These are phyloP conservation scores for Apodemia duryi DNA, from an alignment of 2,888 invertebrate genomes.

Conservation along the genomic window DNA sequence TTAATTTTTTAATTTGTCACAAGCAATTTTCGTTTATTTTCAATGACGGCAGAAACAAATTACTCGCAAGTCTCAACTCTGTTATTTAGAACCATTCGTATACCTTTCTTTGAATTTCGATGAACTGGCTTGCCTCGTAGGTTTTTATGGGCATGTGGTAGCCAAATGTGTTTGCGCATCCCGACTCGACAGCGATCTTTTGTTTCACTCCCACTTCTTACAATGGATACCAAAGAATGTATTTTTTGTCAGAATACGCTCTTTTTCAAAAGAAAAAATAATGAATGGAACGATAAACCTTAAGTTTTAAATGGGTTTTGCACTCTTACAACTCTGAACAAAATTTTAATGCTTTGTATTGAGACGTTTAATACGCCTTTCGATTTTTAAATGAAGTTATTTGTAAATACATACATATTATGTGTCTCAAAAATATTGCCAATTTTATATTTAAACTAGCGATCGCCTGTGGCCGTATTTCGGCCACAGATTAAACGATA, in stretches of 20 bases:
- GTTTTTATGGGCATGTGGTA: conserved; percentile 62
- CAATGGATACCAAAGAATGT: conserved; percentile 46
- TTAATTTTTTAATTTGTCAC: conserved; percentile 1
- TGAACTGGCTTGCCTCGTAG: conserved; percentile 36
- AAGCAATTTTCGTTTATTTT: background rate
- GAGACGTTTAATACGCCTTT: too few relatives aligned
- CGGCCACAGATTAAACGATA: too few relatives aligned
- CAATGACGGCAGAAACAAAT: conserved; percentile 12
- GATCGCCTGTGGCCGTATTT: too few relatives aligned
- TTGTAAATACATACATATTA: too few relatives aligned
- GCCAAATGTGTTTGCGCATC: conserved; percentile 58
- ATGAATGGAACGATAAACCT: conserved; percentile 38
- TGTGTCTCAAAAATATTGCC: too few relatives aligned
- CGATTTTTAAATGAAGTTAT: too few relatives aligned
- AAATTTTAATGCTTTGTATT: too few relatives aligned
- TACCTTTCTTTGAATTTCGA: conserved; percentile 43
- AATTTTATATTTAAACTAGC: too few relatives aligned
- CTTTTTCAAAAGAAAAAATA: conserved; percentile 37
- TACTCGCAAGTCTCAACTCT: conserved; percentile 21
- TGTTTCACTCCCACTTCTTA: conserved; percentile 36
- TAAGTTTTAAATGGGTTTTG: background rate
- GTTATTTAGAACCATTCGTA: conserved; percentile 32
- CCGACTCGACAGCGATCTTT: conserved; percentile 37
- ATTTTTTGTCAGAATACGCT: conserved; percentile 40
- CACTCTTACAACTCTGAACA: background rate